Conservation (phyloP, 2,888 invertebrate genomes). For the Noctua pronuba region DNA sequence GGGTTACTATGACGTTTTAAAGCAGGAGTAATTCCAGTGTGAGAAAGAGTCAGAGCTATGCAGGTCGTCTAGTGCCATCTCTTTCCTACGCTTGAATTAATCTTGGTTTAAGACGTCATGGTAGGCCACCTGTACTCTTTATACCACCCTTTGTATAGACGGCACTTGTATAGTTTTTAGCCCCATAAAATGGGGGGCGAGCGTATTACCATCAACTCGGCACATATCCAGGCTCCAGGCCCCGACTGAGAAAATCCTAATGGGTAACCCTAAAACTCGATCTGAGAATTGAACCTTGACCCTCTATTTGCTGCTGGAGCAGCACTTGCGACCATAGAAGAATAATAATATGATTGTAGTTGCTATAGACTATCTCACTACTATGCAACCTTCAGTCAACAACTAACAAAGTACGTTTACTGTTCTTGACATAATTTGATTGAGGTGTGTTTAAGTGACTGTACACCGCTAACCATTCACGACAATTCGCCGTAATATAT, state of each 20-base stretch:
- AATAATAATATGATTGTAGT: background rate
- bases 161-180: background rate
- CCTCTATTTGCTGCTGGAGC: background rate
- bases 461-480: no score
- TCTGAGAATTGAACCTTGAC: background rate
- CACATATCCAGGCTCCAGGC: background rate
- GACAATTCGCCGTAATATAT: no score
- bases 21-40: no score
- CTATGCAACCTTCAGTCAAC: slow-evolving; percentile 9
- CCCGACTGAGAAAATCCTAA: background rate
- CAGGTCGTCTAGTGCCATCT: no score
- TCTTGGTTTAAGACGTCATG: no score
- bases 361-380: background rate
- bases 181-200: background rate
- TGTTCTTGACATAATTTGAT: slow-evolving; percentile 39
- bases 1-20: no score
- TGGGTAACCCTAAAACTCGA: background rate
- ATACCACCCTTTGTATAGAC: background rate
- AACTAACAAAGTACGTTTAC: background rate
- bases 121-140: background rate
- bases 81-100: no score
- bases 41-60: no score
- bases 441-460: slow-evolving; percentile 31
- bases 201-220: background rate
- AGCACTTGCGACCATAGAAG: background rate